Percentiles rank a stretch among this genome's conserved stretches.
Conservation (phyloP, 1,140 invertebrate species). For the Parasteatoda tepidariorum region DNA sequence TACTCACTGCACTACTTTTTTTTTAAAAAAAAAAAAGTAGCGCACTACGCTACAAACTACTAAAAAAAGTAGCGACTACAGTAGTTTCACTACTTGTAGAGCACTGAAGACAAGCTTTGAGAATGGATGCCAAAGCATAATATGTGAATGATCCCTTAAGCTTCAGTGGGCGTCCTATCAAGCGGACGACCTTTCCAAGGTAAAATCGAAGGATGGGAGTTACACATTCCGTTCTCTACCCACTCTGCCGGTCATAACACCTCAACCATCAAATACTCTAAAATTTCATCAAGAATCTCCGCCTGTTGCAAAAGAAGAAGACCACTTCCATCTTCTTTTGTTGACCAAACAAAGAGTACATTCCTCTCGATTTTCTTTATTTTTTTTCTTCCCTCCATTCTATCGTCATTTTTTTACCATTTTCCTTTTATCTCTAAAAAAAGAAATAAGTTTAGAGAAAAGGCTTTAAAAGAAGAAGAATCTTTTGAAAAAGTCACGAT, state of each 20-base stretch:
- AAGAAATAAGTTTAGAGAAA: too few relatives aligned
- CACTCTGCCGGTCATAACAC: slow-evolving; percentile 19
- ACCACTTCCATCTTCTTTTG: background rate
- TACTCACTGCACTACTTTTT: too few relatives aligned
- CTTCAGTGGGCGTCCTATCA: slow-evolving; percentile 33
- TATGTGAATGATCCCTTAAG: slow-evolving; percentile 12
- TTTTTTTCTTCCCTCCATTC: background rate
- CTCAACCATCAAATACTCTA: background rate
- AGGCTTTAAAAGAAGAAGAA: too few relatives aligned
- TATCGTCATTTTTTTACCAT: background rate
- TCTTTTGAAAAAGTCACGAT: background rate
- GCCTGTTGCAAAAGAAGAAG: background rate
- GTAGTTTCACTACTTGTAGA: too few relatives aligned
- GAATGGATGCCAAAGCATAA: background rate
- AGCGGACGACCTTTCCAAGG: slow-evolving; percentile 57
- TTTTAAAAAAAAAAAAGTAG: too few relatives aligned
- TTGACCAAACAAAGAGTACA: background rate
- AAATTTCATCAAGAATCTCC: slow-evolving; percentile 1
- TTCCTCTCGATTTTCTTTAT: background rate
- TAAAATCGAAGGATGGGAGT: slow-evolving; percentile 33
- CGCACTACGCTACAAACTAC: too few relatives aligned
- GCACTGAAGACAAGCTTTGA: too few relatives aligned
- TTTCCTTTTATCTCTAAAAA: too few relatives aligned
- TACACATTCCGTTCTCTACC: slow-evolving; percentile 46
- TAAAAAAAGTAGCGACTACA: too few relatives aligned